These are phyloP conservation scores for Hystrix brachyura DNA, from an alignment of 2,113 vertebrate species.

Conservation along the genomic window DNA sequence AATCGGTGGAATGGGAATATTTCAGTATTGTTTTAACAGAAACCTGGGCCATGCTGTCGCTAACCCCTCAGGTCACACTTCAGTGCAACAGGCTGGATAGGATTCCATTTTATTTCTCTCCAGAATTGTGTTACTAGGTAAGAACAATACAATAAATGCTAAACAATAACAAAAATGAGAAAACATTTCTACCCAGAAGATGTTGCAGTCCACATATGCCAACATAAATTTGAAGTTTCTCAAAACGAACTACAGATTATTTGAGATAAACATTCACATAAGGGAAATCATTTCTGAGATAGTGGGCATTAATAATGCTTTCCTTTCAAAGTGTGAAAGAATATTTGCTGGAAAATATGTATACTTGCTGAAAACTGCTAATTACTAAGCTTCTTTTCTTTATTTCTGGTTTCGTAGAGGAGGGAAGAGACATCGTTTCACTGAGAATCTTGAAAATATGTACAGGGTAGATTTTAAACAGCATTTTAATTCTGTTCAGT, in stretches of 20 bases:
- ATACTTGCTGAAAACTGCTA: conserved; percentile 41
- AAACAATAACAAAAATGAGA: neutral
- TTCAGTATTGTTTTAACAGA: conserved; percentile 64
- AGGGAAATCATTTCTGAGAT: neutral
- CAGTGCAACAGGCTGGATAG: conserved; percentile 74
- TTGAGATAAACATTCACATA: conserved; percentile 62
- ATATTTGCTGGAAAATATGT: neutral
- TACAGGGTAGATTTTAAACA: conserved; percentile 58
- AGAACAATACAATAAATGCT: conserved; percentile 38
- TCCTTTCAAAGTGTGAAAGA: conserved; percentile 68
- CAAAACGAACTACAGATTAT: conserved; percentile 59
- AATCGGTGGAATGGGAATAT: conserved; percentile 57
- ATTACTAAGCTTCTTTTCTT: neutral
- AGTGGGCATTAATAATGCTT: neutral
- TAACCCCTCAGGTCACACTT: conserved; percentile 59
- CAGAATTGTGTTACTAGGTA: conserved; percentile 46
- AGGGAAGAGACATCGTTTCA: neutral
- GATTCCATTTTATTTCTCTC: conserved; percentile 66
- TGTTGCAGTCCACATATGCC: conserved; percentile 67
- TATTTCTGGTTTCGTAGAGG: neutral
- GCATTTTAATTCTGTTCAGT: conserved; percentile 73
- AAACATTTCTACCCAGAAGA: neutral
- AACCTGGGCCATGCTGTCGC: conserved; percentile 65
- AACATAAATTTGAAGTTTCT: conserved; percentile 80
- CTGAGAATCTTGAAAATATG: conserved; percentile 54